phyloP scores from a whole-genome alignment of 2,113 vertebrate species.

The Hydropotes inermis region DNA sequence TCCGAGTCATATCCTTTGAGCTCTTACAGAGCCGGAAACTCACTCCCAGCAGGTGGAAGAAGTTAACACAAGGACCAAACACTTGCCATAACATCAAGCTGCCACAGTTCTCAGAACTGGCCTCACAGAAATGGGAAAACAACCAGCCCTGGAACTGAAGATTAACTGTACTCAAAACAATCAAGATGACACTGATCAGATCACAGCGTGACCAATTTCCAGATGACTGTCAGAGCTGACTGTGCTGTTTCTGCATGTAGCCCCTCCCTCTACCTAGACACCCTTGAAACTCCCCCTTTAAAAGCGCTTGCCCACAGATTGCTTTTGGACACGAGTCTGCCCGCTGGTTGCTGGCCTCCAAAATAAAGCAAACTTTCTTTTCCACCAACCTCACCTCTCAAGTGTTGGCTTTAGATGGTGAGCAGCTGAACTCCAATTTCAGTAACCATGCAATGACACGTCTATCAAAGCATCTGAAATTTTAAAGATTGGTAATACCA shows the following conservation, averaged over 20 bases:
- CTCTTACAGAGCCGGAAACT: neutral
- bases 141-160: neutral
- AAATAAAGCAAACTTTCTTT: neutral
- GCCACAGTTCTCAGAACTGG: neutral
- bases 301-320: neutral
- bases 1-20: neutral
- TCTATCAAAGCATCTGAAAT: neutral
- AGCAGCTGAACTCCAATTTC: neutral
- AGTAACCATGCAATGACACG: neutral
- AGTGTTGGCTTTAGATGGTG: neutral
- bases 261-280: neutral
- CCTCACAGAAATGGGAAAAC: neutral
- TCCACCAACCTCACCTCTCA: neutral
- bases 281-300: neutral
- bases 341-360: neutral
- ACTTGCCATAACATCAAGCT: neutral
- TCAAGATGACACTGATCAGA: neutral
- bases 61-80: neutral
- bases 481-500: neutral
- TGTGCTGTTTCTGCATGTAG: neutral
- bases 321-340: neutral
- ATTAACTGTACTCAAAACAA: neutral
- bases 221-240: neutral
- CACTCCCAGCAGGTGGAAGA: neutral
- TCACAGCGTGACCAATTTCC: neutral